These are phyloP conservation scores for Erebia epiphron DNA, from an alignment of 2,888 invertebrate species.

Conservation along the genomic window DNA sequence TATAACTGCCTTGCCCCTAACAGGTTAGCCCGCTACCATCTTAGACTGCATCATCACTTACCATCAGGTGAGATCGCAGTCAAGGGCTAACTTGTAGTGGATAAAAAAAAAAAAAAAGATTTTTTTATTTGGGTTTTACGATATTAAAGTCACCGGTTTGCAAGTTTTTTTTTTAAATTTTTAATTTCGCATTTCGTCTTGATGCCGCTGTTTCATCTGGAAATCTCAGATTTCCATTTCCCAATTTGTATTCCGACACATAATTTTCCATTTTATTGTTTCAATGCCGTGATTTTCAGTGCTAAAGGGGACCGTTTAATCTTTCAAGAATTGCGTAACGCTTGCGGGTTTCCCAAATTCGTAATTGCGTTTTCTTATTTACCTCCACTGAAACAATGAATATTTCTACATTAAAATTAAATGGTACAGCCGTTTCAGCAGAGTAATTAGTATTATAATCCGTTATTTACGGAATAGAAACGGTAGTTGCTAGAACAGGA, in stretches of 20 bases:
- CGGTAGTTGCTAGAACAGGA: not conserved
- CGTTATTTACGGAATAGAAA: not conserved
- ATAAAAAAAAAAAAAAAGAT: no score
- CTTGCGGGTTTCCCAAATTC: not conserved
- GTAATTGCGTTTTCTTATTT: not conserved
- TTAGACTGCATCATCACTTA: no score
- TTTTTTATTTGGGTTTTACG: no score
- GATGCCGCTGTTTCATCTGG: not conserved
- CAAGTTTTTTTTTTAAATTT: not conserved
- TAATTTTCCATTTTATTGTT: constrained; percentile 24
- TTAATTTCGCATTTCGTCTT: constrained; percentile 9
- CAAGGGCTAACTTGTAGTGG: no score
- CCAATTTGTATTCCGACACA: constrained; percentile 22
- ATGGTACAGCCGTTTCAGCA: not conserved
- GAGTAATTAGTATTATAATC: not conserved
- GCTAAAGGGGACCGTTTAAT: constrained; percentile 1
- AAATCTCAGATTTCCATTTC: not conserved
- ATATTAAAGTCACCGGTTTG: not conserved
- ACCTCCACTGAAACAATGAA: not conserved
- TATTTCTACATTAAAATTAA: constrained; percentile 1
- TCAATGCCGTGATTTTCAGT: constrained; percentile 13
- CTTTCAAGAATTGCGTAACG: not conserved
- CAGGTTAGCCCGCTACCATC: no score
- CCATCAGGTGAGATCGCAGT: no score
- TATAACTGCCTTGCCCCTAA: no score